A percentile compares a stretch with the other conserved stretches of the same genome.
These are phyloP conservation scores for Struthio camelus DNA, from an alignment of 2,113 vertebrate genomes.

Conservation along the genomic window DNA sequence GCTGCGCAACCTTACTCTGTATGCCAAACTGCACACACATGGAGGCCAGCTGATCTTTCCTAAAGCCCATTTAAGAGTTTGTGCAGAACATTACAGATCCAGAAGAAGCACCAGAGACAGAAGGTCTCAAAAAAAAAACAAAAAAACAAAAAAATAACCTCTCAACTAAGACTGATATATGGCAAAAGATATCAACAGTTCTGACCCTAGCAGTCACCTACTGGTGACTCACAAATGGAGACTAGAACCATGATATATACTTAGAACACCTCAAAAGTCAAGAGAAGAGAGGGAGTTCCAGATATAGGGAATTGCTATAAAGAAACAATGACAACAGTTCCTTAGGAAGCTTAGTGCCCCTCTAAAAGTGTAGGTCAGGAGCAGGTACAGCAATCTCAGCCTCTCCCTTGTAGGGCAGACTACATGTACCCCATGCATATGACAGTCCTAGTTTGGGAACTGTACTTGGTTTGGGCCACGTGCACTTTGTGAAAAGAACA, in stretches of 20 bases:
- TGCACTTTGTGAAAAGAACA: not conserved
- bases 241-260: not conserved
- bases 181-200: not conserved
- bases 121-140: not conserved
- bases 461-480: not conserved
- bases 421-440: not conserved
- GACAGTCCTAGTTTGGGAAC: not conserved
- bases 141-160: too few relatives aligned
- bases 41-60: not conserved
- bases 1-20: not conserved
- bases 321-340: not conserved
- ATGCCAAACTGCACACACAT: not conserved
- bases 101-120: not conserved
- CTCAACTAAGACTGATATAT: not conserved
- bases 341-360: not conserved
- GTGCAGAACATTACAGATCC: not conserved
- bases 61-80: not conserved
- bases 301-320: not conserved
- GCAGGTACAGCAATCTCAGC: not conserved
- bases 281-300: not conserved
- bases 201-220: not conserved
- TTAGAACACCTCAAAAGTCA: not conserved
- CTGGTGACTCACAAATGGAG: not conserved
- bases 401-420: accelerated
- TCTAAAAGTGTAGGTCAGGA: not conserved